phyloP scores from a whole-genome alignment of 2,888 invertebrate genomes.

The Sympetrum striolatum region DNA sequence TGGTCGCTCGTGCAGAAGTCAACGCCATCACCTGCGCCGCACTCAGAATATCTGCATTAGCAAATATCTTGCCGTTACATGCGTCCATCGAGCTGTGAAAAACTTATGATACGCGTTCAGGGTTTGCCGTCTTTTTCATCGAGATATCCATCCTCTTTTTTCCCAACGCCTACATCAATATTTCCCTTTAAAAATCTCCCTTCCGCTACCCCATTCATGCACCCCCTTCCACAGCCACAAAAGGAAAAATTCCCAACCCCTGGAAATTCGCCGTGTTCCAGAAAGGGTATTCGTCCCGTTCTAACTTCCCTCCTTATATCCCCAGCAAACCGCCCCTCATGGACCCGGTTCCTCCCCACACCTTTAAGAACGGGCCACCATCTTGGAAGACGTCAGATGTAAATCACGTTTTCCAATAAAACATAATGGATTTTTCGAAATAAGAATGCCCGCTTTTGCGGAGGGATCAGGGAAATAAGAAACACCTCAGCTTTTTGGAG shows the following conservation, averaged over 20 bases:
- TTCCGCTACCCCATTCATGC: background rate
- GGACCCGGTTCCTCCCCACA: background rate
- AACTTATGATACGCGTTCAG: slow-evolving; percentile 18
- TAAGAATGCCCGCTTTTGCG: background rate
- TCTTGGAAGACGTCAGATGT: slow-evolving; percentile 12
- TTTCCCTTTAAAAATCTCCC: slow-evolving; percentile 7
- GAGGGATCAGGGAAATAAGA: background rate
- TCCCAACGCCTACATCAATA: slow-evolving; percentile 24
- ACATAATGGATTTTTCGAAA: slow-evolving; percentile 44
- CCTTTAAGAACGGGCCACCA: background rate
- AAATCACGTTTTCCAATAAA: slow-evolving; percentile 45
- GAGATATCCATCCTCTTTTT: slow-evolving; percentile 24
- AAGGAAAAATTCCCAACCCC: background rate
- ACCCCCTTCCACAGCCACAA: background rate
- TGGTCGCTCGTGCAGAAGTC: background rate
- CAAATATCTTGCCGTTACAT: slow-evolving; percentile 3
- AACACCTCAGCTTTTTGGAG: slow-evolving; percentile 1
- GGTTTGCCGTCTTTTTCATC: slow-evolving; percentile 14
- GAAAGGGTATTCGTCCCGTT: background rate
- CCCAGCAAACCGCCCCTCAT: background rate
- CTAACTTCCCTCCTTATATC: background rate
- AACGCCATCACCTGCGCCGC: background rate
- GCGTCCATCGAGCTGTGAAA: slow-evolving; percentile 27
- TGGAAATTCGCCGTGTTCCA: background rate
- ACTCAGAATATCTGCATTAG: slow-evolving; percentile 19